phyloP scores from a whole-genome alignment of 1,140 invertebrate genomes.

The Drosophila kikkawai region DNA sequence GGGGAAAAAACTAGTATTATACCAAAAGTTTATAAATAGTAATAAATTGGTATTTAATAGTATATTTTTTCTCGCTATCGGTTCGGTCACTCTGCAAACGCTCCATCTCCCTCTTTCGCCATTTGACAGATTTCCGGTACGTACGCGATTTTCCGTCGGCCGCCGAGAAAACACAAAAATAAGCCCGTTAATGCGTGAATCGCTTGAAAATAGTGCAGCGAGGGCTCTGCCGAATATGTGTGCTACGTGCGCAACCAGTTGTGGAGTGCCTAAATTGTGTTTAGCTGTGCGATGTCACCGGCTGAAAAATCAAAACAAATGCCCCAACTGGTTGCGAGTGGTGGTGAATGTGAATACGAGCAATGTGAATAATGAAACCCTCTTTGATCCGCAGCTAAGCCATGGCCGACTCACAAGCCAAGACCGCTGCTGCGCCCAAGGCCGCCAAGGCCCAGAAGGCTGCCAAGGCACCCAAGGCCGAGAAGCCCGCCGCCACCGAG shows the following conservation, averaged over 20 bases:
- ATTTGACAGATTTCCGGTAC: conserved; percentile 84
- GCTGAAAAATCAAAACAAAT: conserved; percentile 69
- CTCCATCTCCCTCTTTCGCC: conserved; percentile 77
- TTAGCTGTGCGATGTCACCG: conserved; percentile 44
- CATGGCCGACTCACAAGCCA: conserved; percentile 84
- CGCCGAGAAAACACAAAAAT: conserved; percentile 53
- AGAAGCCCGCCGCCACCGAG: conserved; percentile 86
- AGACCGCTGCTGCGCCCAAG: conserved; percentile 73
- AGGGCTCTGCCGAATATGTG: conserved; percentile 35
- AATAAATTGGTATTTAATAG: not conserved
- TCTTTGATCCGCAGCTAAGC: conserved; percentile 55
- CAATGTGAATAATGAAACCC: conserved; percentile 3
- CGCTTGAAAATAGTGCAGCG: conserved; percentile 7
- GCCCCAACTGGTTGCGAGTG: conserved; percentile 12
- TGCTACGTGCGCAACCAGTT: conserved; percentile 24
- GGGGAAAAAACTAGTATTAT: not conserved
- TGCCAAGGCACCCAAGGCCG: conserved; percentile 87
- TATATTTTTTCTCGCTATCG: not conserved
- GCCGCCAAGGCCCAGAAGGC: conserved; percentile 87
- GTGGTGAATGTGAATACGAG: conserved; percentile 10
- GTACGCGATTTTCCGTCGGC: conserved; percentile 74
- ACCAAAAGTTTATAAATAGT: not conserved
- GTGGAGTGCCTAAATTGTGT: conserved; percentile 2
- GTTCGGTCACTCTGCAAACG: not conserved
- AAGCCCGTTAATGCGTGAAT: conserved; percentile 6